Conservation (phyloP, 2,888 invertebrate species). For the Eristalinus sepulchralis region DNA sequence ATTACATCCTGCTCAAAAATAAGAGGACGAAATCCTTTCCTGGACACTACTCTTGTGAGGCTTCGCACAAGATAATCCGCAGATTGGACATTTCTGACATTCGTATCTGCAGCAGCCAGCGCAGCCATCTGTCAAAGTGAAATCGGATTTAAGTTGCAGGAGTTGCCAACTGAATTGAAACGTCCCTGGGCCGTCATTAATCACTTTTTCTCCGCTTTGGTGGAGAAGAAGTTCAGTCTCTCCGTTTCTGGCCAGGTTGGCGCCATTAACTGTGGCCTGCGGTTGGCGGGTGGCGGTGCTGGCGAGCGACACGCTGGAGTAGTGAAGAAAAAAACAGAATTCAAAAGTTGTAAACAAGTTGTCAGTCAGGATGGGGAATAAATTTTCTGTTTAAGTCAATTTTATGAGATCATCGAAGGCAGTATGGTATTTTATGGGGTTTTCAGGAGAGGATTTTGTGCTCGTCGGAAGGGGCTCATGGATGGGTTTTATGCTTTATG, state of each 20-base stretch:
- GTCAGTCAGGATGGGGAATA: constrained; percentile 52
- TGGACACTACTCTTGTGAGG: neutral
- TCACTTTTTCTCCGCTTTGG: constrained; percentile 26
- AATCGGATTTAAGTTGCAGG: constrained; percentile 17
- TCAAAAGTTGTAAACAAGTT: constrained; percentile 64
- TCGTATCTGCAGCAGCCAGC: constrained; percentile 10
- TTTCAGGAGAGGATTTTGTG: neutral
- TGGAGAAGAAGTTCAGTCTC: neutral
- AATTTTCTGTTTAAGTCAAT: constrained; percentile 52
- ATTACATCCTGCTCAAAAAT: neutral
- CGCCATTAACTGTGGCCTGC: constrained; percentile 15
- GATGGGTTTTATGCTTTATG: constrained; percentile 17
- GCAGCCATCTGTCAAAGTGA: constrained; percentile 30
- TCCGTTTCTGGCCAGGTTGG: constrained; percentile 4
- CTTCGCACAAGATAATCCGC: constrained; percentile 26
- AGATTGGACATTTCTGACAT: constrained; percentile 42
- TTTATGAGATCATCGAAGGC: constrained; percentile 41
- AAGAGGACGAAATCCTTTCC: neutral
- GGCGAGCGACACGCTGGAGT: neutral
- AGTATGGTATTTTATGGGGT: constrained; percentile 34
- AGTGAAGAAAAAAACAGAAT: neutral
- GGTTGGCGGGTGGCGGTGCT: neutral
- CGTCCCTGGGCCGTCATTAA: constrained; percentile 38
- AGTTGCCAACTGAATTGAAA: constrained; percentile 18
- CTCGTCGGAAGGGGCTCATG: neutral